Percentiles rank a stretch among this genome's conserved stretches.
Evolutionary conservation across 2,888 invertebrate species (phyloP).

Genomic region (Hoplodrina ambigua): DNA sequence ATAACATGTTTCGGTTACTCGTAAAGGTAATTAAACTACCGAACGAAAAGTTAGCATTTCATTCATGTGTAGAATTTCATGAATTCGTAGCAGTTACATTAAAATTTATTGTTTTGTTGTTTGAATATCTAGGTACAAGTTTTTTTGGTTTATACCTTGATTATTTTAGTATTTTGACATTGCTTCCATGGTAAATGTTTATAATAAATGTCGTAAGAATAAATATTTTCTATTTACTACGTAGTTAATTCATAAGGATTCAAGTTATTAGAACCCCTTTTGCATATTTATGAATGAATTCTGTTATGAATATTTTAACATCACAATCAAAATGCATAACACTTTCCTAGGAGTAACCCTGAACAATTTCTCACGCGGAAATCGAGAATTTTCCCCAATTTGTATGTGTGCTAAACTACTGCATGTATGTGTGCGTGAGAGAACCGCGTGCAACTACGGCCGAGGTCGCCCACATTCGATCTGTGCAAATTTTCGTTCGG

Average conservation of each 20-base stretch:
- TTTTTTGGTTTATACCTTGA: too few relatives aligned
- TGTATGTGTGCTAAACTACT: conserved; percentile 60
- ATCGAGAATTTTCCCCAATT: conserved; percentile 82
- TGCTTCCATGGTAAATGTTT: conserved; percentile 11
- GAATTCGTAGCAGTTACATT: conserved; percentile 6
- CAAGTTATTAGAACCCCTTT: conserved; percentile 1
- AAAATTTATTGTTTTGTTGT: conserved; percentile 4
- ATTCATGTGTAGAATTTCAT: conserved; percentile 12
- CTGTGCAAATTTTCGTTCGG: conserved; percentile 89
- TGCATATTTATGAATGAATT: conserved; percentile 23
- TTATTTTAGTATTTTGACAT: too few relatives aligned
- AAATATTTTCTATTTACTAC: neutral
- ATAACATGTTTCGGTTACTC: conserved; percentile 34
- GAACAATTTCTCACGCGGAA: conserved; percentile 76
- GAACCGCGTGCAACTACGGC: conserved; percentile 84
- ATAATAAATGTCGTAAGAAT: conserved; percentile 4
- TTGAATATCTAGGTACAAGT: neutral
- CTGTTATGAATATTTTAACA: conserved; percentile 17
- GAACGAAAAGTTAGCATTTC: conserved; percentile 25
- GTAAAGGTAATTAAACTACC: conserved; percentile 36
- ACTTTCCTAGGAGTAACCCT: conserved; percentile 26
- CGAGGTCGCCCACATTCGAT: conserved; percentile 91
- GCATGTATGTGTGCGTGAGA: conserved; percentile 71
- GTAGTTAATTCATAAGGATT: conserved; percentile 8
- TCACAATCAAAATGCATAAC: conserved; percentile 32